Conservation (phyloP, 2,113 vertebrate genomes). For the Larimichthys polyactis region DNA sequence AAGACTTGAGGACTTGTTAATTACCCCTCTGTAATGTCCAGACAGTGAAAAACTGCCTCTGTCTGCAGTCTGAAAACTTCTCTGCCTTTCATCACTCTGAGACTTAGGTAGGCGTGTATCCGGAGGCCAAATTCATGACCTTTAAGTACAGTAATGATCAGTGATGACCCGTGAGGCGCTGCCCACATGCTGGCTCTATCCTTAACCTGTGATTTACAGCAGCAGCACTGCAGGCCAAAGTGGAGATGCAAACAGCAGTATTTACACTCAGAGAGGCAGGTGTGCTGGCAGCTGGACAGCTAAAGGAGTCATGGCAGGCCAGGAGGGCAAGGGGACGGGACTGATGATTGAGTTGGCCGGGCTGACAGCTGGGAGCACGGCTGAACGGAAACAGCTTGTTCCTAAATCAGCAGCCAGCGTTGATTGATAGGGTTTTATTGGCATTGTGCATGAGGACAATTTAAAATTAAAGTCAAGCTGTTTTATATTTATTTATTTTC, state of each 20-base stretch:
- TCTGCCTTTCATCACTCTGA: conserved; percentile 28
- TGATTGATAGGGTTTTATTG: conserved; percentile 52
- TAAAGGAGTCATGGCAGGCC: conserved; percentile 51
- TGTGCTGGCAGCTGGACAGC: conserved; percentile 45
- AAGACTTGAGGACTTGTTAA: conserved; percentile 67
- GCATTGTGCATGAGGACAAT: background rate
- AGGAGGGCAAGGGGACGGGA: conserved; percentile 48
- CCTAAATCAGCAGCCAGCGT: conserved; percentile 40
- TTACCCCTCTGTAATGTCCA: conserved; percentile 52
- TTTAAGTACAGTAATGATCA: conserved; percentile 56
- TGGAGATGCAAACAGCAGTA: conserved; percentile 20
- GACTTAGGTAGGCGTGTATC: conserved; percentile 38
- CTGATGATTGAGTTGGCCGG: conserved; percentile 59
- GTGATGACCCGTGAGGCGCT: conserved; percentile 34
- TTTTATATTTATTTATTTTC: conserved; percentile 3
- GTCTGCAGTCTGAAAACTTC: conserved; percentile 49
- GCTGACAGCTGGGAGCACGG: conserved; percentile 47
- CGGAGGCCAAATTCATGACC: conserved; percentile 34
- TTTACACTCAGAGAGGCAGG: conserved; percentile 53
- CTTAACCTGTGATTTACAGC: conserved; percentile 53
- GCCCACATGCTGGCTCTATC: conserved; percentile 13
- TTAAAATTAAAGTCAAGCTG: background rate
- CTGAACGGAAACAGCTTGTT: conserved; percentile 66
- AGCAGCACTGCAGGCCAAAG: conserved; percentile 4
- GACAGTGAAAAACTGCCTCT: conserved; percentile 55